Evolutionary conservation across 2,797 vertebrate species (phyloP).

Genomic region (Sparidentex hasta): DNA sequence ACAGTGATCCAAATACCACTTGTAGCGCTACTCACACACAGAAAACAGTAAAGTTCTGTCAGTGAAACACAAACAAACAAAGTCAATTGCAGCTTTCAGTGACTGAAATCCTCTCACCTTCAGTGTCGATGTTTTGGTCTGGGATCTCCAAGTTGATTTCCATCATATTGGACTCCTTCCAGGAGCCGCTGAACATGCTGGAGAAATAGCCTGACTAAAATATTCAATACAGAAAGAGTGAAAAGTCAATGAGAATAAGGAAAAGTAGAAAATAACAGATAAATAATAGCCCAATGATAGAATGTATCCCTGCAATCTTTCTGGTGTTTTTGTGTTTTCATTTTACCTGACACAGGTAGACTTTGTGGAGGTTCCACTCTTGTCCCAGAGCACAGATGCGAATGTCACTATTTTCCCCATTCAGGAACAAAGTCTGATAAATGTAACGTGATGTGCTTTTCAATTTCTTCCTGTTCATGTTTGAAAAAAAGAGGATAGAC

Average conservation of each 20-base stretch:
- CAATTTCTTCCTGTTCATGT: constrained; percentile 90
- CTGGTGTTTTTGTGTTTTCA: neutral
- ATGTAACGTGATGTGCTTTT: constrained; percentile 98
- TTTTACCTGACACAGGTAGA: constrained; percentile 96
- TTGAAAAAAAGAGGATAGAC: constrained; percentile 12
- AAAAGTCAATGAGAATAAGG: neutral
- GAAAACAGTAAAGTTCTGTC: neutral
- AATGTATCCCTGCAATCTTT: too few relatives aligned
- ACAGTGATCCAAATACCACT: constrained; percentile 97
- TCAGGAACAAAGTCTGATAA: constrained; percentile 97
- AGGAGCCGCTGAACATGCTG: constrained; percentile 99
- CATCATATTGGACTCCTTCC: constrained; percentile 98
- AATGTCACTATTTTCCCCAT: constrained; percentile 97
- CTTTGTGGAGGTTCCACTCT: constrained; percentile 97
- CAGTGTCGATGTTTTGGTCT: constrained; percentile 97
- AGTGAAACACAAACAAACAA: neutral
- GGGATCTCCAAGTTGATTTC: constrained; percentile 97
- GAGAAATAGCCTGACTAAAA: constrained; percentile 97
- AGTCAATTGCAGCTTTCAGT: neutral
- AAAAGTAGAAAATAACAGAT: neutral
- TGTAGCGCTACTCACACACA: constrained; percentile 89
- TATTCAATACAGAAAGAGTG: constrained; percentile 1
- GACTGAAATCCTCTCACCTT: constrained; percentile 86
- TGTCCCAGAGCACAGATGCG: constrained; percentile 96
- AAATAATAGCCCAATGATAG: too few relatives aligned